phyloP scores from a whole-genome alignment of 2,888 invertebrate species.

The Perizoma affinitatum region DNA sequence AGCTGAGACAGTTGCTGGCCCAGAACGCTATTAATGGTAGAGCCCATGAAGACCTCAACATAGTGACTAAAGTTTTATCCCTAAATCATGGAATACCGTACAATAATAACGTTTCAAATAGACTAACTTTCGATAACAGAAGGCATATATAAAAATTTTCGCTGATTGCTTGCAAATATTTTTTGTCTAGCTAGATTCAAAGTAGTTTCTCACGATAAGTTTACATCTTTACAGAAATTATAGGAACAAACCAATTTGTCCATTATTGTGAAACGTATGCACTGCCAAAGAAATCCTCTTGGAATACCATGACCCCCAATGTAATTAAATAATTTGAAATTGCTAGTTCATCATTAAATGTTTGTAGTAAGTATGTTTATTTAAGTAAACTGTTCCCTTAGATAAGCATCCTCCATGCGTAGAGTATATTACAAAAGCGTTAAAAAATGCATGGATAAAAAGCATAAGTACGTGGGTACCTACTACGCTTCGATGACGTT shows the following conservation, averaged over 20 bases:
- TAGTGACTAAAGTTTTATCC: conserved; percentile 91
- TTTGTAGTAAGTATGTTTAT: no score
- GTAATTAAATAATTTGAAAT: conserved; percentile 1
- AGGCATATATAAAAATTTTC: conserved; percentile 53
- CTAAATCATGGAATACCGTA: conserved; percentile 89
- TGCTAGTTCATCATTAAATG: neutral
- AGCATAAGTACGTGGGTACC: no score
- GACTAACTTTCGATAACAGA: conserved; percentile 72
- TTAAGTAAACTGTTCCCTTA: no score
- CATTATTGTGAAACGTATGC: conserved; percentile 3
- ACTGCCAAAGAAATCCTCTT: conserved; percentile 24
- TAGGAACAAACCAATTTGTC: neutral
- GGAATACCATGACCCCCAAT: conserved; percentile 3
- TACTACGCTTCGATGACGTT: neutral
- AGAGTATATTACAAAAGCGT: no score
- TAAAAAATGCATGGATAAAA: no score
- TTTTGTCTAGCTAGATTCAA: conserved; percentile 23
- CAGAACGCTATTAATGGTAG: conserved; percentile 87
- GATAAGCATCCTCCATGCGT: no score
- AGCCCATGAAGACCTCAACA: conserved; percentile 89
- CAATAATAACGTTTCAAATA: conserved; percentile 69
- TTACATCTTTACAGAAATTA: neutral
- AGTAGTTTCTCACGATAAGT: conserved; percentile 3
- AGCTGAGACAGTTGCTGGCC: conserved; percentile 86
- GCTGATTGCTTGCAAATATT: conserved; percentile 16